Conservation (phyloP, 1,140 invertebrate species). For the Triops longicaudatus region DNA sequence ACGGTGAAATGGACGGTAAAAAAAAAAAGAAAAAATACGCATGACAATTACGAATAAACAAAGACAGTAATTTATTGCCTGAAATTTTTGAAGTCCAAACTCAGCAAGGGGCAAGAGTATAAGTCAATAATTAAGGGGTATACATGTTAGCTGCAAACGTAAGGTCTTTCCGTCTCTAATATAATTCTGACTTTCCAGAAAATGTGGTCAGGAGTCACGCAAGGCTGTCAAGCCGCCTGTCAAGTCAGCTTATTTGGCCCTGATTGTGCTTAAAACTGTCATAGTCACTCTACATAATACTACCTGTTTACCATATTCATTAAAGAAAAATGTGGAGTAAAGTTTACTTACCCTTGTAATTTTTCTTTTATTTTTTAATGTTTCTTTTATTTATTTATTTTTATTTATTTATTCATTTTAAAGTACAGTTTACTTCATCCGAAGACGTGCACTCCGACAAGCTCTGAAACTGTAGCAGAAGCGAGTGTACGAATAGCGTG, state of each 20-base stretch:
- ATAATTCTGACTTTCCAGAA: background rate
- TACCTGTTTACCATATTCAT: background rate
- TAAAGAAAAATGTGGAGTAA: no score
- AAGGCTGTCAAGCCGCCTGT: slow-evolving; percentile 4
- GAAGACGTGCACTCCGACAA: no score
- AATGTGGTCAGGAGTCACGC: slow-evolving; percentile 2
- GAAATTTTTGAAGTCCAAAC: background rate
- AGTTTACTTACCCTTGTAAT: no score
- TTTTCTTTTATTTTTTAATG: no score
- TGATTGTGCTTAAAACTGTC: slow-evolving; percentile 4
- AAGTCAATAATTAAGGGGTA: no score
- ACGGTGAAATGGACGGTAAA: background rate
- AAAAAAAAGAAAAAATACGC: background rate
- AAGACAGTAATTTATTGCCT: background rate
- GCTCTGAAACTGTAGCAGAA: no score
- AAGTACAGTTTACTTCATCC: no score
- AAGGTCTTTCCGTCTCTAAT: background rate
- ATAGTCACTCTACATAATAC: background rate
- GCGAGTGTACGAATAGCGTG: no score
- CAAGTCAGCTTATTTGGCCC: slow-evolving; percentile 4
- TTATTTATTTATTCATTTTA: no score
- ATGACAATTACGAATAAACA: background rate
- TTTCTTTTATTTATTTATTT: no score
- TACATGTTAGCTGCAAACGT: background rate
- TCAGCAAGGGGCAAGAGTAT: no score